Base-by-base conservation (phyloP, 35 echinoderm and acorn worm species). In the Chiridota heheva region DNA sequence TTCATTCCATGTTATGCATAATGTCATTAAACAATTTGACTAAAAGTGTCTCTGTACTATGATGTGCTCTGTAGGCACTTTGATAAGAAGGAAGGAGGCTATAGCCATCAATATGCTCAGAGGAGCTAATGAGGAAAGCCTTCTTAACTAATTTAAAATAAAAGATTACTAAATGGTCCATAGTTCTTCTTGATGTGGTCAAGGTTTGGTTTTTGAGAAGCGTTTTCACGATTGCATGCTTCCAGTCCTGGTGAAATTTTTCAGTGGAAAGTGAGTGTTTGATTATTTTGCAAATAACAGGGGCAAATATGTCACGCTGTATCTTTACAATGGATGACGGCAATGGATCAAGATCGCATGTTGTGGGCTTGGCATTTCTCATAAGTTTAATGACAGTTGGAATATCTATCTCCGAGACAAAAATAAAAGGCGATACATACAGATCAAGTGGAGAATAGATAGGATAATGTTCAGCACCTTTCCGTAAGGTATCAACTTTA, bases 11-110 rank as follows among this genome's bases (percentile, higher is more conserved):
- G 68, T 67, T 82, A 8, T 39, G 34, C 42, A 82, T 43, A 44
- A 82, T 43, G 22, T 63, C 57, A 30, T 81, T 81, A 10, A 63
- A 63, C 41, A 67, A 44, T 46, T 82, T 82, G 35, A 82, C 0
- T n/a, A 82, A 67, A 2, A 65, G 78, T 64, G 79, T 81, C n/a
- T 81, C 77, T 2, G 77, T 81, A 40, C 77, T 81, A 33, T 81
- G 33, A 36, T 63, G 34, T 64, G 35, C 39, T 26, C 77, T 81
- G 16, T 81, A 81, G 25, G 58, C 77, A 81, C 77, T 81, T 63
- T 81, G 56, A 34, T 81, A 64, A 1, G 33, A 40, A 2, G 77
- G 58, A 26, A 81, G 77, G 8, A 80, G 58, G 28, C 31, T 41
- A 40, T 38, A 39, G 1, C 22, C 40, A 64, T 80, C 76, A 4